phyloP scores from a whole-genome alignment of 2,797 vertebrate genomes.

The Sebastes itinus region DNA sequence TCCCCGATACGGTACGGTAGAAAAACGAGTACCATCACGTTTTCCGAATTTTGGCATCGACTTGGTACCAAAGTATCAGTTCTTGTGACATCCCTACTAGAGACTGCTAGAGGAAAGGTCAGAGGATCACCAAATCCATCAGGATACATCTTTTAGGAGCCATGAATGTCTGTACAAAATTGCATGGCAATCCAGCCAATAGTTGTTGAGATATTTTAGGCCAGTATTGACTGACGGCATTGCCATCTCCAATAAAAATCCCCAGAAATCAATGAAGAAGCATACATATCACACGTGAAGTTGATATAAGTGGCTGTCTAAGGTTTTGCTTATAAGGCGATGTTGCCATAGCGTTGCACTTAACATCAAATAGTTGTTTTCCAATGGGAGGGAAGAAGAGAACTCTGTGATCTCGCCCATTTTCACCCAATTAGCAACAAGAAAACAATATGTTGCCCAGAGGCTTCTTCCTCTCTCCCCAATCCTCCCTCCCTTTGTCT shows the following conservation, averaged over 20 bases:
- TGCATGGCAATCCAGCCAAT: neutral
- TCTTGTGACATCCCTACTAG: neutral
- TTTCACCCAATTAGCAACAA: constrained; percentile 42
- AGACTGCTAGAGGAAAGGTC: neutral
- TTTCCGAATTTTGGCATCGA: neutral
- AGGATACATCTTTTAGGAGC: neutral
- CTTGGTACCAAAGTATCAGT: neutral
- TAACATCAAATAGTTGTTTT: constrained; percentile 15
- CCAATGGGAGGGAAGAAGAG: neutral
- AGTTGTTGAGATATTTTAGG: neutral
- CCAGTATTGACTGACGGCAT: no score
- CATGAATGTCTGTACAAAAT: neutral
- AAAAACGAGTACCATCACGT: neutral
- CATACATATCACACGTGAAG: neutral
- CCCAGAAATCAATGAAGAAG: neutral
- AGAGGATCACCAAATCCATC: neutral
- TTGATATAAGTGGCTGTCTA: neutral
- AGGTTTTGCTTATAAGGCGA: neutral
- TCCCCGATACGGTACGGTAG: neutral
- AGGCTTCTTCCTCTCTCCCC: neutral
- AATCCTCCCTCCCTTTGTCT: neutral
- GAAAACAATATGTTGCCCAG: constrained; percentile 29
- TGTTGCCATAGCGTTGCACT: neutral
- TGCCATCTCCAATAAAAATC: neutral
- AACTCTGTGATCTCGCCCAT: constrained; percentile 1